phyloP scores from a whole-genome alignment of 2,113 vertebrate species.

The Dromiciops gliroides region DNA sequence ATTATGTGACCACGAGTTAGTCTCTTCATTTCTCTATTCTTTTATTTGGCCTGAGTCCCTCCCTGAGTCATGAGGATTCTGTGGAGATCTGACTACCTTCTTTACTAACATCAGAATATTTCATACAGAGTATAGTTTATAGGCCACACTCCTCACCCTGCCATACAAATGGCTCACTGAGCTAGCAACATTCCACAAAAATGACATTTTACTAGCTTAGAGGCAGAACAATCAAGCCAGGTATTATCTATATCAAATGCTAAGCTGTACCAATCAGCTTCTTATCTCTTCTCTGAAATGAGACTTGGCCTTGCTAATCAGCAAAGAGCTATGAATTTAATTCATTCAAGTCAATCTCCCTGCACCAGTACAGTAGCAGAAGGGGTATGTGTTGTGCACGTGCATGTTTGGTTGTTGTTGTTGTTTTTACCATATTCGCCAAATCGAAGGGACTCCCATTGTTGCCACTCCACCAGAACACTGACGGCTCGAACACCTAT shows the following conservation, averaged over 20 bases:
- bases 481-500: slow-evolving; percentile 91
- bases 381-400: not conserved
- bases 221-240: not conserved
- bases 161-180: not conserved
- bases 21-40: not conserved
- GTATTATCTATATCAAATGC: not conserved
- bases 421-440: slow-evolving; percentile 94
- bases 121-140: not conserved
- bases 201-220: not conserved
- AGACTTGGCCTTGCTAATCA: not conserved
- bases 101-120: not conserved
- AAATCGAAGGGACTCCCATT: slow-evolving; percentile 97
- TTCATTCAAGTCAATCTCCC: not conserved
- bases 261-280: not conserved
- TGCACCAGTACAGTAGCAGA: accelerated
- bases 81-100: not conserved
- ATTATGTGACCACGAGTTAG: not conserved
- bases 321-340: not conserved
- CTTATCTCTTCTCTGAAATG: not conserved
- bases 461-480: slow-evolving; percentile 95
- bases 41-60: not conserved
- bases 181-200: not conserved
- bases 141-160: not conserved
- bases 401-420: not conserved
- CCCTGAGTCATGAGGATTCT: not conserved